Percentiles rank a stretch among this genome's conserved stretches.
These are phyloP conservation scores for Philereme transversata DNA, from an alignment of 2,888 invertebrate genomes.

Conservation along the genomic window DNA sequence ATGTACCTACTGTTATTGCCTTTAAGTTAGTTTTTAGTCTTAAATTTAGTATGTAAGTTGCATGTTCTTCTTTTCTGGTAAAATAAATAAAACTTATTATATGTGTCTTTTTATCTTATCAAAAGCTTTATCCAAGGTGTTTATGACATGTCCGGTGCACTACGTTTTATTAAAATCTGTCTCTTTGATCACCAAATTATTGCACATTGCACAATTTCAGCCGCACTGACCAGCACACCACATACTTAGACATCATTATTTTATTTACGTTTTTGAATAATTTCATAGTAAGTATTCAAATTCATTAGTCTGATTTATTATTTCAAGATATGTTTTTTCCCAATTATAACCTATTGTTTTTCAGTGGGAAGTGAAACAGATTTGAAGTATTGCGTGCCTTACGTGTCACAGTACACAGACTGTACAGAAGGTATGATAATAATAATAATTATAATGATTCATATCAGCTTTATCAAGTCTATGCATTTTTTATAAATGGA, in stretches of 20 bases:
- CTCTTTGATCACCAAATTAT: slow-evolving; percentile 1
- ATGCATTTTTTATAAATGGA: no score
- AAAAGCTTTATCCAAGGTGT: no score
- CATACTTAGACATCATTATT: background rate
- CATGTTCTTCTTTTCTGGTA: no score
- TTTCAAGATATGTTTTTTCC: background rate
- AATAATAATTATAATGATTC: no score
- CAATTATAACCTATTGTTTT: slow-evolving; percentile 38
- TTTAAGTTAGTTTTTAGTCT: no score
- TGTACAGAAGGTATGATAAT: slow-evolving; percentile 63
- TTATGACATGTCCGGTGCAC: no score
- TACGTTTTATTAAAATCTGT: no score
- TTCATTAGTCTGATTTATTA: slow-evolving; percentile 3
- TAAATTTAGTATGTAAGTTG: no score
- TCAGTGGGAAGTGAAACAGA: slow-evolving; percentile 53
- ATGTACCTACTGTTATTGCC: no score
- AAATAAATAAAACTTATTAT: no score
- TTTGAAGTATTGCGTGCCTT: slow-evolving; percentile 59
- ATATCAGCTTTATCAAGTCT: no score
- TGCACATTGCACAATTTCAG: slow-evolving; percentile 28
- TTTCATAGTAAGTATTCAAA: slow-evolving; percentile 2
- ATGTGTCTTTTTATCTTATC: no score
- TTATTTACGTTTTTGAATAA: background rate
- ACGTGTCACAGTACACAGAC: slow-evolving; percentile 65
- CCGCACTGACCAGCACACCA: slow-evolving; percentile 33